A percentile compares a stretch with the other conserved stretches of the same genome.
Evolutionary conservation across 2,797 vertebrate species (phyloP).

Genomic region (Lithobates pipiens): DNA sequence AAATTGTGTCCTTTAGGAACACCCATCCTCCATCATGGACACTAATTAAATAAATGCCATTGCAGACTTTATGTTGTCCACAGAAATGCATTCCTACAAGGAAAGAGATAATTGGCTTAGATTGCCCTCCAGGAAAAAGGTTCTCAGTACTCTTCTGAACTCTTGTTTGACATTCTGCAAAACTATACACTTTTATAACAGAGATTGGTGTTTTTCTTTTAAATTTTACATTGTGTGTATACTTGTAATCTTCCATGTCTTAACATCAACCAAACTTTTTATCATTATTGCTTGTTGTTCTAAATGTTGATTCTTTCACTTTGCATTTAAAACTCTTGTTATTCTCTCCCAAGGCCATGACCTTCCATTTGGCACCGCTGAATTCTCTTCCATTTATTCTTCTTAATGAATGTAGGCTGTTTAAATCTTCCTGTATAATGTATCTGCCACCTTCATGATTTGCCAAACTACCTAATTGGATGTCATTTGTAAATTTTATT

Average conservation of each 20-base stretch:
- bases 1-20: no score
- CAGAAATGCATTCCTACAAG: no score
- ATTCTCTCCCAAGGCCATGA: slow-evolving; percentile 48
- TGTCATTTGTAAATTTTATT: slow-evolving; percentile 62
- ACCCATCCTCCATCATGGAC: no score
- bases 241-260: neutral
- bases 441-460: slow-evolving; percentile 56
- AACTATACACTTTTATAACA: no score
- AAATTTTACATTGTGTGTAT: neutral
- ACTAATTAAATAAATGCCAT: no score
- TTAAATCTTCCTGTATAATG: slow-evolving; percentile 61
- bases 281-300: slow-evolving; percentile 46
- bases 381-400: slow-evolving; percentile 57
- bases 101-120: no score
- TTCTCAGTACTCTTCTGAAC: no score
- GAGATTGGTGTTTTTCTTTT: neutral
- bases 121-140: no score
- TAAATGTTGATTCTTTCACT: slow-evolving; percentile 55
- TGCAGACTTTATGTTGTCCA: no score
- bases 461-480: slow-evolving; percentile 61
- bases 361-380: slow-evolving; percentile 56
- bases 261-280: neutral
- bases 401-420: slow-evolving; percentile 51
- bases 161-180: no score
- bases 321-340: slow-evolving; percentile 53